Evolutionary conservation across 2,888 invertebrate genomes (phyloP).

Genomic region (Nephrotoma flavescens): DNA sequence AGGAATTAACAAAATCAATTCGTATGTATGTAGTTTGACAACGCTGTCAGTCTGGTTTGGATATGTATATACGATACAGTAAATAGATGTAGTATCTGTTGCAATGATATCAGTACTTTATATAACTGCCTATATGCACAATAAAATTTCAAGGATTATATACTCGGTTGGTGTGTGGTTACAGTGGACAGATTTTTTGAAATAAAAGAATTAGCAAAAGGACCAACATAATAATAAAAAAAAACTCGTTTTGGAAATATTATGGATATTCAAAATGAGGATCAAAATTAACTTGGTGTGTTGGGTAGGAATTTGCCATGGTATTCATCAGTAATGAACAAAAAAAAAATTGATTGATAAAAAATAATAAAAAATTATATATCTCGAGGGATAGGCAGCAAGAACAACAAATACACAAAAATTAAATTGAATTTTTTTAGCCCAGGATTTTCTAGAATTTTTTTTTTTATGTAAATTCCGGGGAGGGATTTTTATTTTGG

Average conservation of each 20-base stretch:
- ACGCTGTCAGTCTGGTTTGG: too few relatives aligned
- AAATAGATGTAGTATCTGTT: too few relatives aligned
- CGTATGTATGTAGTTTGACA: too few relatives aligned
- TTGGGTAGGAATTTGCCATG: neutral
- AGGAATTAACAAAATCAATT: neutral
- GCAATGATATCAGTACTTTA: too few relatives aligned
- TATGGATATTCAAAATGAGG: neutral
- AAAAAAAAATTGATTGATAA: neutral
- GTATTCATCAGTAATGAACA: neutral
- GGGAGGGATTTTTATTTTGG: neutral
- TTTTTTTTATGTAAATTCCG: neutral
- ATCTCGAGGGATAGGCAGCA: neutral
- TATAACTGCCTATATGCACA: neutral
- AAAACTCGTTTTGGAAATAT: neutral
- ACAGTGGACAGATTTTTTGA: neutral
- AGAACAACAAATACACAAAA: neutral
- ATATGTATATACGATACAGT: too few relatives aligned
- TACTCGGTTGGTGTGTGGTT: neutral
- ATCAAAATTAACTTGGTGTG: neutral
- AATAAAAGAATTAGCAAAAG: neutral
- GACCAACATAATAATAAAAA: neutral
- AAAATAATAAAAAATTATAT: neutral
- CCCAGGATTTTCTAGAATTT: neutral
- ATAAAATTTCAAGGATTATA: neutral
- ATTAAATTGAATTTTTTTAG: neutral